Percentiles rank a stretch among this genome's conserved stretches.
These are phyloP conservation scores for Netelia fuscicornis DNA, from an alignment of 2,888 invertebrate genomes.

Conservation along the genomic window DNA sequence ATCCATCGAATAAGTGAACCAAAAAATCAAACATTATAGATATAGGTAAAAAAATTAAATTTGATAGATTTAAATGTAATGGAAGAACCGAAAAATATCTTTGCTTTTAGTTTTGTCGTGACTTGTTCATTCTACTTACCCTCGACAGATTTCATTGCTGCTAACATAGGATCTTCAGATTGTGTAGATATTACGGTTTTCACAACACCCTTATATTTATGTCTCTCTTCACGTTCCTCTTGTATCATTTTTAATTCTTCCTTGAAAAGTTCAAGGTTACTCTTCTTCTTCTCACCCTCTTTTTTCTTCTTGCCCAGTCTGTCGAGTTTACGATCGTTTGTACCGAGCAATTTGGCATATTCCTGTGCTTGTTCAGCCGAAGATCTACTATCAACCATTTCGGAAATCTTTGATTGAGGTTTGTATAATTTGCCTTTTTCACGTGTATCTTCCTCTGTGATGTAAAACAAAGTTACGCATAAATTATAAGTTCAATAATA, in stretches of 20 bases:
- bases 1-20: conserved; percentile 4
- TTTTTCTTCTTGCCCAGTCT: conserved; percentile 89
- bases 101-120: not conserved
- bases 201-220: conserved; percentile 93
- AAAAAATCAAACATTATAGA: not conserved
- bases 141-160: conserved; percentile 83
- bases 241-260: conserved; percentile 99
- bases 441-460: conserved; percentile 93
- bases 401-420: conserved; percentile 92
- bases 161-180: conserved; percentile 82
- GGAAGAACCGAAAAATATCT: not conserved
- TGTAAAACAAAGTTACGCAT: not conserved
- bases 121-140: conserved; percentile 73
- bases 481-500: not conserved
- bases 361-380: conserved; percentile 90
- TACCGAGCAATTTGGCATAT: conserved; percentile 88
- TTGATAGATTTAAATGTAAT: not conserved
- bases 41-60: not conserved
- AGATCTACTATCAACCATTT: conserved; percentile 86
- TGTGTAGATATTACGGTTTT: conserved; percentile 84
- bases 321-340: conserved; percentile 89
- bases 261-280: conserved; percentile 98
- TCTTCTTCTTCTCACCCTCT: conserved; percentile 95
- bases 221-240: conserved; percentile 98
- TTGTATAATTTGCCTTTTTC: conserved; percentile 97